A percentile compares a stretch with the other conserved stretches of the same genome.
Conservation (phyloP, 1,140 invertebrate species). For the Bombus balteatus region DNA sequence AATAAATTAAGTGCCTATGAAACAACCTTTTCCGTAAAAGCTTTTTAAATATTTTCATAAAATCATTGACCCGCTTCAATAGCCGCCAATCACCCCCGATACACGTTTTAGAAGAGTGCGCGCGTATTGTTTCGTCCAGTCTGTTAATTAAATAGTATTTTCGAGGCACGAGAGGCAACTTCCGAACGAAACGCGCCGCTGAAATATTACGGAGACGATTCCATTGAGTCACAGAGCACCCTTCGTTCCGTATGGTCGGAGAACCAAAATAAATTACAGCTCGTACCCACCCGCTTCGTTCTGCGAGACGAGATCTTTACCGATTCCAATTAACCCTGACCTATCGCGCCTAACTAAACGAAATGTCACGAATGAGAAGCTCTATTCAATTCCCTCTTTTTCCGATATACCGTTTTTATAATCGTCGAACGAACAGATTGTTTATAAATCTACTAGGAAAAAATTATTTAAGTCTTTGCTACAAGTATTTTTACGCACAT, state of each 20-base stretch:
- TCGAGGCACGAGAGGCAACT: background rate
- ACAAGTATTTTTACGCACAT: background rate
- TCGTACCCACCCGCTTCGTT: conserved; percentile 23
- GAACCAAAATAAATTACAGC: conserved; percentile 54
- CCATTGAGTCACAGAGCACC: conserved; percentile 6
- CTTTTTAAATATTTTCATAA: conserved; percentile 15
- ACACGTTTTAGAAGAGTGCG: background rate
- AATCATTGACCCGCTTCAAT: background rate
- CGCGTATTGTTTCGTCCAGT: conserved; percentile 6
- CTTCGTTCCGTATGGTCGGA: conserved; percentile 6
- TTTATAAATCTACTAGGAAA: too few relatives aligned
- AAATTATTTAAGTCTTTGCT: background rate
- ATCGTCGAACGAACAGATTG: background rate
- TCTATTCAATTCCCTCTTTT: background rate
- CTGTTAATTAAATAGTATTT: conserved; percentile 42
- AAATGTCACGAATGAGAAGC: conserved; percentile 8
- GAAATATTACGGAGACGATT: conserved; percentile 29
- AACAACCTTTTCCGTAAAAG: background rate
- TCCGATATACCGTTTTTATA: too few relatives aligned
- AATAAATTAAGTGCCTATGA: conserved; percentile 3
- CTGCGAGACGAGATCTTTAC: conserved; percentile 6
- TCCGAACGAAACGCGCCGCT: background rate
- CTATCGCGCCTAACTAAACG: conserved; percentile 21
- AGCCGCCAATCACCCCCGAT: background rate
- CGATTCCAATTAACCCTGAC: conserved; percentile 58